phyloP scores from a whole-genome alignment of 2,797 vertebrate species.

The Serranus cabrilla region DNA sequence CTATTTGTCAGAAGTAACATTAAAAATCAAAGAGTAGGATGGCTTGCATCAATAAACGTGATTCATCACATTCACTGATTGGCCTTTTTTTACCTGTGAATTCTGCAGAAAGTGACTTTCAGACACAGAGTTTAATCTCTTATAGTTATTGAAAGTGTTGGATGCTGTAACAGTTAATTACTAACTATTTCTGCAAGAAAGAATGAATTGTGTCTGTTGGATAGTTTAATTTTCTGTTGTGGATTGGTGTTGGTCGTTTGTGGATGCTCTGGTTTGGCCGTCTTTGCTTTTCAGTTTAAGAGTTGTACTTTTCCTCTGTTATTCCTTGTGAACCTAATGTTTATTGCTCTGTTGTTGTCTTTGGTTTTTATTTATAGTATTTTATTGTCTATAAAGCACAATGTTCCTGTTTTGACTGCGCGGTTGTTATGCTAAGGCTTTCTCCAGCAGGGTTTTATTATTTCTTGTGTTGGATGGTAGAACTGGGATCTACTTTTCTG shows the following conservation, averaged over 20 bases:
- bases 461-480: slow-evolving; percentile 9
- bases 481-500: slow-evolving; percentile 4
- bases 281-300: background rate
- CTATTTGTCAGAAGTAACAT: no score
- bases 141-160: no score
- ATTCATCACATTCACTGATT: background rate
- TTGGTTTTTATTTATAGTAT: slow-evolving; percentile 31
- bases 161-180: no score
- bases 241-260: background rate
- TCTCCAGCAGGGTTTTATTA: slow-evolving; percentile 1
- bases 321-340: slow-evolving; percentile 21
- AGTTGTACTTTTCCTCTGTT: slow-evolving; percentile 8
- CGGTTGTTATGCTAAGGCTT: slow-evolving; percentile 12
- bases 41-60: background rate
- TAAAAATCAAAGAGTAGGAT: background rate
- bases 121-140: no score
- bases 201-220: no score
- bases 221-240: slow-evolving; percentile 2
- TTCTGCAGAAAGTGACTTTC: no score
- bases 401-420: slow-evolving; percentile 18
- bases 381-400: slow-evolving; percentile 36
- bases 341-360: slow-evolving; percentile 26
- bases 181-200: background rate
- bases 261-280: background rate
- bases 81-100: no score